phyloP scores from a whole-genome alignment of 2,797 vertebrate genomes.

The Emys orbicularis region DNA sequence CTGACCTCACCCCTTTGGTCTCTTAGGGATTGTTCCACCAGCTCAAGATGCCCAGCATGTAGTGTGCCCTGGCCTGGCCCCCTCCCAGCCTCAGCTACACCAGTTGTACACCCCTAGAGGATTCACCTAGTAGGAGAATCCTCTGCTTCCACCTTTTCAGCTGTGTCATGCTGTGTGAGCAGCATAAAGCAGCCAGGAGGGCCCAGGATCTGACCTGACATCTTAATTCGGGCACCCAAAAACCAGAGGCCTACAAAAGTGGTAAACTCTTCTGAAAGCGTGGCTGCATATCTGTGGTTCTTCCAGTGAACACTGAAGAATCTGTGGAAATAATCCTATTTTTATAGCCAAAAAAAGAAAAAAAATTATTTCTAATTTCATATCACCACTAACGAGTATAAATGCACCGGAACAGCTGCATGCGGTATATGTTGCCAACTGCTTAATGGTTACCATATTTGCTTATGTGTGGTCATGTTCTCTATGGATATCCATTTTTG shows the following conservation, averaged over 20 bases:
- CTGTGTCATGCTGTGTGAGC: neutral
- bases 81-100: neutral
- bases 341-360: conserved; percentile 36
- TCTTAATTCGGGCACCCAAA: neutral
- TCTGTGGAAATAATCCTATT: conserved; percentile 38
- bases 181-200: neutral
- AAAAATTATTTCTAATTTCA: conserved; percentile 35
- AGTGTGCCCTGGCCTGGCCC: neutral
- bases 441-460: conserved; percentile 46
- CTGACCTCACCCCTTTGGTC: neutral
- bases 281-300: neutral
- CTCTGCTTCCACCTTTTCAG: neutral
- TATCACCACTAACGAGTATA: conserved; percentile 31
- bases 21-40: accelerated
- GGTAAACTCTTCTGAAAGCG: neutral
- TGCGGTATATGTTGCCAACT: conserved; percentile 16
- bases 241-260: neutral
- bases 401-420: conserved; percentile 23
- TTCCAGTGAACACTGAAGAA: conserved; percentile 39
- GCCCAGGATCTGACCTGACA: neutral
- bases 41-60: neutral
- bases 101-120: neutral
- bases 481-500: neutral
- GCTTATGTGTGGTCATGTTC: conserved; percentile 23
- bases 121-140: neutral